Evolutionary conservation across 2,113 vertebrate species (phyloP), one percentile per base, ranked within the genome.

Genomic region (Trinectes maculatus): DNA sequence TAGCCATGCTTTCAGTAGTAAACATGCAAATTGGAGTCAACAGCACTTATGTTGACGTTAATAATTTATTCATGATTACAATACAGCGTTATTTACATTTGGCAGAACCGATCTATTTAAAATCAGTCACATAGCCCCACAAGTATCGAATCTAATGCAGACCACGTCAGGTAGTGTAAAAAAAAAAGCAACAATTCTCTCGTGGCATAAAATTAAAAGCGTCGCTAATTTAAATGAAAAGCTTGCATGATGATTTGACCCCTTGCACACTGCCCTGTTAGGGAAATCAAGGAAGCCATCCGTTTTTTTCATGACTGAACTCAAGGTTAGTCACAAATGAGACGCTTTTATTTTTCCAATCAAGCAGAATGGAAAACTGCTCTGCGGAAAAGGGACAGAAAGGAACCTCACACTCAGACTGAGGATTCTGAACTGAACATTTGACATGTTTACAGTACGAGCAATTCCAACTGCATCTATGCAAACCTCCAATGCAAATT

Each of bases 401-500:
- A n/a, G n/a, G 8, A 46, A 11, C 34, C 24, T 51, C 52, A 10
- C 7, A 4, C 22, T 10, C 18, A 72, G 28, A 33, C 21, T 5
- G 8, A 18, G 36, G 13, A 2, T 11, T 36, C 3, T 39, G 19
- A 66, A n/a, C n/a, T 25, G 22, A 26, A 53, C 12, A 42, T 43
- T 42, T 49, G 26, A 61, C 6, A 13, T 11, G 43, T 56, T 46
- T 69, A 24, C 49, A 36, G 49, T 51, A 46, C 61, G 56, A 65
- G 33, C 44, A 36, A 68, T 36, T 81, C 46, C 56, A 59, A 36
- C 47, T 67, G 70, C 53, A 71, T 82, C 68, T 64, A 34, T 51
- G 39, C 51, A 66, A 85, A 77, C 74, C 87, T 79, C 67, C 72
- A 43, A 83, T 87, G 81, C 80, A 90, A 89, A 91, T 87, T 87